Percentiles rank a stretch among this genome's conserved stretches.
These are phyloP conservation scores for Xiphias gladius DNA, from an alignment of 2,113 vertebrate genomes.

Conservation along the genomic window DNA sequence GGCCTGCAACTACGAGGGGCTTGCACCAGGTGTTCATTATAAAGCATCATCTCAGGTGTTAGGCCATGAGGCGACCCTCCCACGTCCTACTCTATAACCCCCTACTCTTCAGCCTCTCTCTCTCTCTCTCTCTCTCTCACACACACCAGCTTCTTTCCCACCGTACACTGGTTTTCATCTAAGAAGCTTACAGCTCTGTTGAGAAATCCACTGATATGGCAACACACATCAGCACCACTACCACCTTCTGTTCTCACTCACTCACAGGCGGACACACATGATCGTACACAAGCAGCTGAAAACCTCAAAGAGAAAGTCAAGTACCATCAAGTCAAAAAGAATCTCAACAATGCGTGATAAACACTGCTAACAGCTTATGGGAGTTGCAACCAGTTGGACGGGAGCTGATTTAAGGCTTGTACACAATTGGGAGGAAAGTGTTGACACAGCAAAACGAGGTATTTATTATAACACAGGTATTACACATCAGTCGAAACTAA, in stretches of 20 bases:
- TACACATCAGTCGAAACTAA: background rate
- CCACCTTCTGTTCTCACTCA: slow-evolving; percentile 31
- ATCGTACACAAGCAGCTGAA: slow-evolving; percentile 1
- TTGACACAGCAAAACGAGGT: slow-evolving; percentile 19
- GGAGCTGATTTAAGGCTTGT: slow-evolving; percentile 16
- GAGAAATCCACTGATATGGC: slow-evolving; percentile 66
- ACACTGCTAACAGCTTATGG: background rate
- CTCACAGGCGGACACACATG: slow-evolving; percentile 10
- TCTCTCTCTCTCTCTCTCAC: slow-evolving; percentile 22
- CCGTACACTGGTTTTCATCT: slow-evolving; percentile 42
- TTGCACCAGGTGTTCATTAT: slow-evolving; percentile 1
- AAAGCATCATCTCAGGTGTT: slow-evolving; percentile 17
- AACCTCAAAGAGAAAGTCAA: slow-evolving; percentile 56
- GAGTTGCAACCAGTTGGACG: slow-evolving; percentile 14
- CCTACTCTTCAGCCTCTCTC: background rate
- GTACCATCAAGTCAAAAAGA: slow-evolving; percentile 69
- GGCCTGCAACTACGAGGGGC: background rate
- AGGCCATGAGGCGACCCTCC: background rate
- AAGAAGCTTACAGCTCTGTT: slow-evolving; percentile 66
- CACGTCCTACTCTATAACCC: background rate
- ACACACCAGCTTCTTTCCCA: slow-evolving; percentile 49
- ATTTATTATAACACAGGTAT: slow-evolving; percentile 28
- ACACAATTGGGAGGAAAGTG: background rate
- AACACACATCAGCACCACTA: slow-evolving; percentile 40
- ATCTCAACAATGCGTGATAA: slow-evolving; percentile 57